Conservation (phyloP, 2,797 vertebrate genomes). For the Acanthurus tractus region DNA sequence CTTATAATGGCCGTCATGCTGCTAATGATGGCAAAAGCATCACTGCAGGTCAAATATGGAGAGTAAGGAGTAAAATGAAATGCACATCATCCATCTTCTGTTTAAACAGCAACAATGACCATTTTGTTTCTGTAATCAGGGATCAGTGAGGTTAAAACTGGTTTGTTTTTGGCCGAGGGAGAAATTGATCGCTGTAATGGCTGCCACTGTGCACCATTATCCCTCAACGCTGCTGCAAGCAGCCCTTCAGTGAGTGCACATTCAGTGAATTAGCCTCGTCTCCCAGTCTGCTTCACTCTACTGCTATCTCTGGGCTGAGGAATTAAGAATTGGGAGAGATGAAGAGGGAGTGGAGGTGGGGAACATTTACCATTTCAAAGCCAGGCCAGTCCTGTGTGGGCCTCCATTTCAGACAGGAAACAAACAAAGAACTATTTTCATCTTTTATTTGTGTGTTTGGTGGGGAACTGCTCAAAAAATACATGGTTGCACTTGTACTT, state of each 20-base stretch:
- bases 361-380: slow-evolving; percentile 37
- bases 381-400: slow-evolving; percentile 25
- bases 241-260: slow-evolving; percentile 50
- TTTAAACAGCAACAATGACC: neutral
- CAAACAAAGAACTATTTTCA: neutral
- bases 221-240: slow-evolving; percentile 43
- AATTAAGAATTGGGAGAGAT: slow-evolving; percentile 37
- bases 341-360: slow-evolving; percentile 7
- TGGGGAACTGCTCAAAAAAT: neutral
- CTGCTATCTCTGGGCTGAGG: slow-evolving; percentile 37
- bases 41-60: neutral
- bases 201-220: slow-evolving; percentile 53
- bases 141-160: neutral
- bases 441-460: neutral
- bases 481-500: neutral
- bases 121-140: slow-evolving; percentile 2
- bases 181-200: slow-evolving; percentile 42
- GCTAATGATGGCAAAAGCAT: neutral
- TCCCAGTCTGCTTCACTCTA: slow-evolving; percentile 56
- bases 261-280: slow-evolving; percentile 60
- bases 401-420: slow-evolving; percentile 52
- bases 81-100: neutral
- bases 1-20: neutral
- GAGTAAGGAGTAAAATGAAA: neutral
- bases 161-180: slow-evolving; percentile 11